Percentiles rank a stretch among this genome's conserved stretches.
Evolutionary conservation across 1,140 invertebrate genomes (phyloP).

Genomic region (Saccostrea cuccullata): DNA sequence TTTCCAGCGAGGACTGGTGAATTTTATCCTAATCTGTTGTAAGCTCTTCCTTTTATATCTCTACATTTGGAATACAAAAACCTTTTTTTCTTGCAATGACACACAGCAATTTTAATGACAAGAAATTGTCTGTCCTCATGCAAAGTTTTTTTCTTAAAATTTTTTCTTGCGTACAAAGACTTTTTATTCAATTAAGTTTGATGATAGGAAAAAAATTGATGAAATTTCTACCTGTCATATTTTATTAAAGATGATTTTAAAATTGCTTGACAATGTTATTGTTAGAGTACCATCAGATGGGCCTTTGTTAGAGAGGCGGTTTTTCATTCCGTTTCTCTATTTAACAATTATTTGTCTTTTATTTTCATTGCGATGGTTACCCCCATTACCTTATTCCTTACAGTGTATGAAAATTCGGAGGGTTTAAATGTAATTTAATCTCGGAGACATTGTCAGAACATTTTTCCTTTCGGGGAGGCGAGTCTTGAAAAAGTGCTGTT

Average conservation of each 20-base stretch:
- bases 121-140: not conserved
- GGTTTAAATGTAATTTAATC: constrained; percentile 38
- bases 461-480: not conserved
- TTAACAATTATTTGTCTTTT: constrained; percentile 26
- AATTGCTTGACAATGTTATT: constrained; percentile 10
- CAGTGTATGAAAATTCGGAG: constrained; percentile 3
- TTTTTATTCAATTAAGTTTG: not conserved
- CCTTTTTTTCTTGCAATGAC: not conserved
- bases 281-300: not conserved
- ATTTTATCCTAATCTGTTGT: constrained; percentile 25
- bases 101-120: not conserved
- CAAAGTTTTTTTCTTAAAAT: not conserved
- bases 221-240: constrained; percentile 13
- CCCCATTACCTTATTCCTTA: not conserved
- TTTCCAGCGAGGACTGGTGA: not conserved
- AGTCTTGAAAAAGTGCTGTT: constrained; percentile 12
- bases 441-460: not conserved
- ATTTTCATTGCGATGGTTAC: constrained; percentile 35
- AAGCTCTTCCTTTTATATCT: not conserved
- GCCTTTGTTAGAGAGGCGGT: not conserved
- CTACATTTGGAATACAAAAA: not conserved
- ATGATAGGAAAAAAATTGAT: constrained; percentile 3
- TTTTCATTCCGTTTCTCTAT: constrained; percentile 2
- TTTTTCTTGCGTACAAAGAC: not conserved
- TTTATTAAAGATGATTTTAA: constrained; percentile 29